These are phyloP conservation scores for Podarcis siculus DNA, from an alignment of 2,797 vertebrate genomes.

Conservation along the genomic window DNA sequence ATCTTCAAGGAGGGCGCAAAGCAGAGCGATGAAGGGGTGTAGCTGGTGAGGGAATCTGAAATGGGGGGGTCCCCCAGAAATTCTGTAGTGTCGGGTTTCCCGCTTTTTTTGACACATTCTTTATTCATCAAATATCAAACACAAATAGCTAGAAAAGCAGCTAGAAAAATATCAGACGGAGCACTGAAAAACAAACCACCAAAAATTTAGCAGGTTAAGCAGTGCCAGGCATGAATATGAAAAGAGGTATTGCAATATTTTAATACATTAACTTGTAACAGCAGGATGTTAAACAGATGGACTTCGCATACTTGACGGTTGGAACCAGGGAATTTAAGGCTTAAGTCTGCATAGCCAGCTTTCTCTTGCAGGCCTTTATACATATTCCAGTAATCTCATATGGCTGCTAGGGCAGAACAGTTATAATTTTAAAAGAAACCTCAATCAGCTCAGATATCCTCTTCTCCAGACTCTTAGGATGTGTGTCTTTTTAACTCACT, in stretches of 20 bases:
- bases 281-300: slow-evolving; percentile 19
- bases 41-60: no score
- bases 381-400: slow-evolving; percentile 1
- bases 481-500: neutral
- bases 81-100: neutral
- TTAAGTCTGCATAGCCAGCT: neutral
- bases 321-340: slow-evolving; percentile 8
- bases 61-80: neutral
- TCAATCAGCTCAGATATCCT: slow-evolving; percentile 17
- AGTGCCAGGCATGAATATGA: neutral
- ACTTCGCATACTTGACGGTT: neutral
- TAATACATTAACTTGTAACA: neutral
- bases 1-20: no score
- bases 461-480: neutral
- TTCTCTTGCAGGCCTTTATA: slow-evolving; percentile 2
- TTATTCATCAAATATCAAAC: neutral
- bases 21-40: no score
- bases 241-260: neutral
- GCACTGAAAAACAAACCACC: neutral
- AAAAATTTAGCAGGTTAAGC: slow-evolving; percentile 4
- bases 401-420: neutral
- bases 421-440: slow-evolving; percentile 38
- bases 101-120: neutral
- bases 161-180: neutral
- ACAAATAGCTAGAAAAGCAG: neutral